phyloP scores from a whole-genome alignment of 2,797 vertebrate genomes.

The Pristis pectinata region DNA sequence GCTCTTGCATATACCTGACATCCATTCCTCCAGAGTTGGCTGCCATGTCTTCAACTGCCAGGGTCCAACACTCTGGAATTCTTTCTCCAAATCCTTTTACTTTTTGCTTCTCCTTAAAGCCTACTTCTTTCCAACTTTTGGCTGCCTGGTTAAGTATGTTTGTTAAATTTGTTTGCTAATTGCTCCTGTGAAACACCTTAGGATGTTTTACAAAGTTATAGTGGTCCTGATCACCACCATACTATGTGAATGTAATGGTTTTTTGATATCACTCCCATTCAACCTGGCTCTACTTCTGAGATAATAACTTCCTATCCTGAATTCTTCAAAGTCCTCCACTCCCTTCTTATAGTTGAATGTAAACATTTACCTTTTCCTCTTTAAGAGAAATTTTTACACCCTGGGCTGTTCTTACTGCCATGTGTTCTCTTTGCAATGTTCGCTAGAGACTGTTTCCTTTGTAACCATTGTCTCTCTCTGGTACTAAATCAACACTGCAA shows the following conservation, averaged over 20 bases:
- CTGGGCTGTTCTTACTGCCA: too few relatives aligned
- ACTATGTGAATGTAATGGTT: neutral
- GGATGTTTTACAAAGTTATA: neutral
- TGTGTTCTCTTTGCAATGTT: neutral
- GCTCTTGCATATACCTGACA: neutral
- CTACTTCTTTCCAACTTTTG: neutral
- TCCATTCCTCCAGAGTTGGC: neutral
- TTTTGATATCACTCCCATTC: too few relatives aligned
- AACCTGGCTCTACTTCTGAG: neutral
- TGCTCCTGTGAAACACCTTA: neutral
- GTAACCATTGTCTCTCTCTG: neutral
- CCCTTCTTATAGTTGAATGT: neutral
- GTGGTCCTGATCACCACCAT: neutral
- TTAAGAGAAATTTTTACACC: neutral
- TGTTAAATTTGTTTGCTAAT: neutral
- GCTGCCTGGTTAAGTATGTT: neutral
- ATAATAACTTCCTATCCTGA: neutral
- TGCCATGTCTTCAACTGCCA: neutral
- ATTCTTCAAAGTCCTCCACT: neutral
- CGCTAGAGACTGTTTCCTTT: neutral
- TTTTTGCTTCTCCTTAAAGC: neutral
- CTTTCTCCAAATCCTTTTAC: neutral
- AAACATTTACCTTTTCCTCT: neutral
- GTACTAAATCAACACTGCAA: neutral
- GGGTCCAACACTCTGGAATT: neutral